These are phyloP conservation scores for Semaprochilodus insignis DNA, from an alignment of 2,797 vertebrate species.

Conservation along the genomic window DNA sequence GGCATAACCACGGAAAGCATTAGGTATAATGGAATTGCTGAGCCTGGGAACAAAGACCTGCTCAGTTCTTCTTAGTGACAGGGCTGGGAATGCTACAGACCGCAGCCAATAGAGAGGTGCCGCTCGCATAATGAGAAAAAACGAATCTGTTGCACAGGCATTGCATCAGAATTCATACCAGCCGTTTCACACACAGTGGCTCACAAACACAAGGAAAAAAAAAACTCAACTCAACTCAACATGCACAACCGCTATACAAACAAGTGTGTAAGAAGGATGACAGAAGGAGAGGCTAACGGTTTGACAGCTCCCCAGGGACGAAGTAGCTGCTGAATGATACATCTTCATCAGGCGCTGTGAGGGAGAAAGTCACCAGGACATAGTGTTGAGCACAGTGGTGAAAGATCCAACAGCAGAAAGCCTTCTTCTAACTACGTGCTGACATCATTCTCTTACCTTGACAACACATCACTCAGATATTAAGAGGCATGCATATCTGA, in stretches of 20 bases:
- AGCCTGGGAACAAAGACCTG: slow-evolving; percentile 12
- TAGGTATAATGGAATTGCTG: background rate
- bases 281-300: background rate
- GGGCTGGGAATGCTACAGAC: slow-evolving; percentile 7
- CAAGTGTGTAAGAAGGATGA: slow-evolving; percentile 10
- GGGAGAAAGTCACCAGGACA: background rate
- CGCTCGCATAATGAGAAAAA: slow-evolving; percentile 35
- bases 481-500: background rate
- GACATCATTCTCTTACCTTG: background rate
- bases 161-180: slow-evolving; percentile 57
- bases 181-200: slow-evolving; percentile 20
- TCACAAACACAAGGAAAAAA: slow-evolving; percentile 2
- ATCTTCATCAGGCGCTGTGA: slow-evolving; percentile 17
- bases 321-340: slow-evolving; percentile 4
- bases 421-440: background rate
- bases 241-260: background rate
- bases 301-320: background rate
- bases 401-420: background rate
- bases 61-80: slow-evolving; percentile 53
- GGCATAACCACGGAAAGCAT: background rate
- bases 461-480: background rate
- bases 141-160: slow-evolving; percentile 51
- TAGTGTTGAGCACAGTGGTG: background rate
- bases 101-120: slow-evolving; percentile 42
- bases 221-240: slow-evolving; percentile 6